phyloP scores from a whole-genome alignment of 2,797 vertebrate genomes.

The Chaetophractus vellerosus region DNA sequence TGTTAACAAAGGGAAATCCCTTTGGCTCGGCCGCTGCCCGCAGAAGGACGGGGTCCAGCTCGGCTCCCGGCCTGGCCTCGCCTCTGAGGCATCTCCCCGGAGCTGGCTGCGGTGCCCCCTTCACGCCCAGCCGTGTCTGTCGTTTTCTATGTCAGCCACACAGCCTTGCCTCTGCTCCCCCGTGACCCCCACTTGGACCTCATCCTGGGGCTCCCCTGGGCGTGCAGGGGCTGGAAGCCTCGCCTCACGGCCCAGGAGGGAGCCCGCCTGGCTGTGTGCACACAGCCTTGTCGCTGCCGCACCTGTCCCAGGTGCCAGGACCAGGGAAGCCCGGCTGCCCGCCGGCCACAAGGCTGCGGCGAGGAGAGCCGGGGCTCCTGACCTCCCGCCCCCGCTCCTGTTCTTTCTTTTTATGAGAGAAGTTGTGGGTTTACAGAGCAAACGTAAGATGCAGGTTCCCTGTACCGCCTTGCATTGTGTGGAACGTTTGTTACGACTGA shows the following conservation, averaged over 20 bases:
- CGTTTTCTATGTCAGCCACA: background rate
- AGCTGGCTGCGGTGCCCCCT: background rate
- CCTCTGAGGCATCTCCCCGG: background rate
- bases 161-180: background rate
- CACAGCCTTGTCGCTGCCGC: fast-evolving
- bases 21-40: background rate
- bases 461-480: no score
- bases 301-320: background rate
- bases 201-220: no score
- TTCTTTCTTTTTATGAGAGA: no score
- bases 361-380: no score
- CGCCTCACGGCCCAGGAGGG: background rate
- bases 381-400: background rate
- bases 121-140: background rate
- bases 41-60: background rate
- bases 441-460: no score
- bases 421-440: no score
- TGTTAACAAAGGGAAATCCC: no score
- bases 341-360: background rate
- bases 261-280: background rate
- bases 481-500: no score
- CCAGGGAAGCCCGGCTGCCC: background rate
- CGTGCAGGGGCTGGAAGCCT: background rate
- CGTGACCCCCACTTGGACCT: background rate
- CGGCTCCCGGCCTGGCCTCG: background rate